Evolutionary conservation across 53 echinoderm and acorn worm genomes (phyloP), one percentile per base, ranked within the genome.

Genomic region (Actinopyga echinites): DNA sequence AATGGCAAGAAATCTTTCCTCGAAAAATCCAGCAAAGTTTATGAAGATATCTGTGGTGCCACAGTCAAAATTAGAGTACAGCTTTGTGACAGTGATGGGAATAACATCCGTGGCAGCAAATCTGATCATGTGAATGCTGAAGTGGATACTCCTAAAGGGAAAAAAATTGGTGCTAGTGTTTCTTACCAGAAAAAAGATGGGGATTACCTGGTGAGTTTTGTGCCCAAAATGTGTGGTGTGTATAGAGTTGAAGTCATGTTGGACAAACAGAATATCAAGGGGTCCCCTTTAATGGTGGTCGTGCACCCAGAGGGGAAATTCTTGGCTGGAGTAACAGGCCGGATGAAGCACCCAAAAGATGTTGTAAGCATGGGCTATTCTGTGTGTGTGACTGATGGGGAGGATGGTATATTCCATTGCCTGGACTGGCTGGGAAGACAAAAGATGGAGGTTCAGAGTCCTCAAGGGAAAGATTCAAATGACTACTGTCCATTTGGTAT

Each of bases 221-320:
- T 62, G 21, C 81, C 81, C 17, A 80, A 42, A 30, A 62, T 80
- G 81, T 62, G 61, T 61, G 81, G 81, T 37, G 63, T 61, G 21
- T 37, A 61, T 32, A 62, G 25, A 31, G 25, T 80, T 26, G 81
- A 80, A 61, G 29, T 28, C 45, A 20, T 37, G 10, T 61, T 61
- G 57, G 81, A 37, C 12, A 62, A 38, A 34, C n/a, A 62, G n/a
- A 34, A n/a, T 62, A 30, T 80, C 40, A 80, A 80, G 28, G 62
- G 62, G 32, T 80, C 81, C 6, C 81, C 81, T 5, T 62, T 80
- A 19, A 40, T 61, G 61, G 60, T 80, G 22, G 61, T 59, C 36
- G 59, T 80, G 21, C 60, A 62, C 32, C 81, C 81, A 19, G 44
- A 62, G 22, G 81, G 81, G 24, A 36, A 80, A 20, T 62, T 80